Evolutionary conservation across 2,888 invertebrate species (phyloP), one percentile per base, ranked within the genome.

Genomic region (Lepidocyrtinus sp.): DNA sequence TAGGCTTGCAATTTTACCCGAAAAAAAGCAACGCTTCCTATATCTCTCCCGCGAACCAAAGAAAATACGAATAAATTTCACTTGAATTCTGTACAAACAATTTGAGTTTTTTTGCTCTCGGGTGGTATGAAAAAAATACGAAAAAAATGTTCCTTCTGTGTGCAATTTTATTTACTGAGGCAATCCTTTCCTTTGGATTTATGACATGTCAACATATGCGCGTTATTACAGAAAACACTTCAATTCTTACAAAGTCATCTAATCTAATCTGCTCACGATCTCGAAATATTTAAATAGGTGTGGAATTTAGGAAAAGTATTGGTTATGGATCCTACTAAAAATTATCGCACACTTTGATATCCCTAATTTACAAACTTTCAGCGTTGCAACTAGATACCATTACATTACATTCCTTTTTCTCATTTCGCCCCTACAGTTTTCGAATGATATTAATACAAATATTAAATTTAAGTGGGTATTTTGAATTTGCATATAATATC

Each of bases 201-300:
- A 77, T 65, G 71, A 59, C 77, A 65, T 71, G 71, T 77, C 77
- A 77, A 77, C 77, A 77, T 77, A 70, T 77, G 77, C 77, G 65
- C 71, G 59, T 71, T 77, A 77, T 77, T 77, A 62, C 77, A 64
- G 27, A 77, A n/a, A 77, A 65, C 77, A 71, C 65, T 64, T 71
- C 77, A 77, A 77, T 71, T 71, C 55, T 77, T 77, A 77, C 71
- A 71, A 77, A 77, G 64, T 77, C 77, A 77, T 77, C 77, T 45
- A 59, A 64, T 76, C 59, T 77, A 71, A 77, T 77, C 77, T 26
- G 62, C 19, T 36, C 62, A 3, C 12, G 36, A n/a, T n/a, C n/a
- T n/a, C n/a, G n/a, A n/a, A n/a, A n/a, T n/a, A n/a, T n/a, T n/a
- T n/a, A n/a, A n/a, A n/a, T n/a, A n/a, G n/a, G n/a, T n/a, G n/a